Evolutionary conservation across 2,797 vertebrate species (phyloP).

Genomic region (Megaceryle alcyon): DNA sequence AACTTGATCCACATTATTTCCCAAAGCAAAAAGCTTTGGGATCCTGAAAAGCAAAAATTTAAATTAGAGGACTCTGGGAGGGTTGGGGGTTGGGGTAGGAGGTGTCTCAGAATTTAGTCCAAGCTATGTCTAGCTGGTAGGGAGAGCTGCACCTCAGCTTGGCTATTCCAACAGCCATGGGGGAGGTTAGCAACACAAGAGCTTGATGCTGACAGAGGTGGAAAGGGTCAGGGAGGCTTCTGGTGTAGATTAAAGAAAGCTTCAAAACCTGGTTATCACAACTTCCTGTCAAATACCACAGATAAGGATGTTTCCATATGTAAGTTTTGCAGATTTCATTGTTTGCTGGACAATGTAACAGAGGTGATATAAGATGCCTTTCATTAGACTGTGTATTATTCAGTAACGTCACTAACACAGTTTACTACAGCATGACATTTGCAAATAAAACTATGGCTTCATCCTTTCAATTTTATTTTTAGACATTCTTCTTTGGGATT

Average conservation of each 20-base stretch:
- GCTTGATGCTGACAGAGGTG: neutral
- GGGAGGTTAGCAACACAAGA: neutral
- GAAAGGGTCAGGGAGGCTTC: neutral
- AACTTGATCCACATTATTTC: neutral
- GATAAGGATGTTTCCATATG: neutral
- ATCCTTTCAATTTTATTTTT: neutral
- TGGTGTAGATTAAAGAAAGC: neutral
- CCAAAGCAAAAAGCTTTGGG: neutral
- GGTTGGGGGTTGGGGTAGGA: neutral
- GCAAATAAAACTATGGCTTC: neutral
- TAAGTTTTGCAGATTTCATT: neutral
- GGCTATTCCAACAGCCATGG: neutral
- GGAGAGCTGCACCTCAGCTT: accelerated
- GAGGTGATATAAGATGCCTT: neutral
- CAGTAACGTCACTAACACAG: neutral
- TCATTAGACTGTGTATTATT: neutral
- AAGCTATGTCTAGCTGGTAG: neutral
- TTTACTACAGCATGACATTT: neutral
- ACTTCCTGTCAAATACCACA: neutral
- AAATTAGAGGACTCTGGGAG: neutral
- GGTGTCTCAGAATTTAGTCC: neutral
- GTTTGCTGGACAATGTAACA: neutral
- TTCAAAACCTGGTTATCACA: neutral
- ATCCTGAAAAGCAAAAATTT: neutral
- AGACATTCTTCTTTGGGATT: neutral